Percentiles rank a stretch among this genome's conserved stretches.
phyloP scores from a whole-genome alignment of 2,888 invertebrate species.

The Trichacis sp. region DNA sequence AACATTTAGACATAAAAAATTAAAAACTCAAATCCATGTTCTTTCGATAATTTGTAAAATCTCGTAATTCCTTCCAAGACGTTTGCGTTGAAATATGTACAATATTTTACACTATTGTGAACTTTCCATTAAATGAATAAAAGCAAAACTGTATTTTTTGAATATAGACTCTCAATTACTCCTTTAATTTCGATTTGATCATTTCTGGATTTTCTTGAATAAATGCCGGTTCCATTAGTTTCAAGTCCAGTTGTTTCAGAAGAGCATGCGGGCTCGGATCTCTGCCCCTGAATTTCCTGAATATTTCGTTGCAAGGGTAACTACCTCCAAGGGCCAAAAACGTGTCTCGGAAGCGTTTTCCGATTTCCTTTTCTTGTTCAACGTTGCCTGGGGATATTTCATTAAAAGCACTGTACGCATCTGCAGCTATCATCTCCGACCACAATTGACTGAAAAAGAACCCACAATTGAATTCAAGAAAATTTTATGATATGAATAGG shows the following conservation, averaged over 20 bases:
- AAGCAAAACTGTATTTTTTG: not conserved
- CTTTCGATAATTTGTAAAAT: no score
- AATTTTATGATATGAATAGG: not conserved
- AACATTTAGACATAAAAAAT: no score
- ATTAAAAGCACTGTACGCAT: conserved; percentile 87
- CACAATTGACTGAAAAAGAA: conserved; percentile 76
- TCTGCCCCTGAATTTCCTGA: conserved; percentile 90
- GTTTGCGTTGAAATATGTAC: conserved; percentile 23
- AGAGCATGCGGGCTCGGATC: conserved; percentile 90
- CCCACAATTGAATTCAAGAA: not conserved
- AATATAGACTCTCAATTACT: conserved; percentile 5
- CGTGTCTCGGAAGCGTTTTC: conserved; percentile 82
- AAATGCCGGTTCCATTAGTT: no score
- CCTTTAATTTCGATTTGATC: conserved; percentile 11
- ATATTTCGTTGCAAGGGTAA: conserved; percentile 85
- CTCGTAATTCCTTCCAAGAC: no score
- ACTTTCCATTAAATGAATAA: not conserved
- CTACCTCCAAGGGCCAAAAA: conserved; percentile 87
- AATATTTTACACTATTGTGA: conserved; percentile 27
- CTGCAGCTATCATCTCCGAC: conserved; percentile 91
- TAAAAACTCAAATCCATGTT: no score
- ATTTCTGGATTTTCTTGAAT: conserved; percentile 8
- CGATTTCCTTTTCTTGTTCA: conserved; percentile 73
- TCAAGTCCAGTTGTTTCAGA: conserved; percentile 74
- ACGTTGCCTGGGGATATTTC: conserved; percentile 71